Evolutionary conservation across 2,888 invertebrate genomes (phyloP).

Genomic region (Malachius bipustulatus): DNA sequence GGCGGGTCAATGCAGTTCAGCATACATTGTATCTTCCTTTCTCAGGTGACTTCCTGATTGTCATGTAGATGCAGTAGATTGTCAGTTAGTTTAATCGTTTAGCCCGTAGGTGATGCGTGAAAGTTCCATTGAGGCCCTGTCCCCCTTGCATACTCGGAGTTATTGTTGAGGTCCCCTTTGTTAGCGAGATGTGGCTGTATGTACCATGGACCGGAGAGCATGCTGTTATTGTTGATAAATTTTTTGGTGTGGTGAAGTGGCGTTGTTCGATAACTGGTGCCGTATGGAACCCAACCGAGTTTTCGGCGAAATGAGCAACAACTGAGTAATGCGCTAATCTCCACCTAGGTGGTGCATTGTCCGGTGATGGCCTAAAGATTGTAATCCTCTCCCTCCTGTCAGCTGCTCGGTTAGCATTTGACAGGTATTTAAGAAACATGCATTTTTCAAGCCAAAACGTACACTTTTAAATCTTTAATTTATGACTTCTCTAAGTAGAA

Average conservation of each 20-base stretch:
- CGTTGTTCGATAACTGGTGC: conserved; percentile 24
- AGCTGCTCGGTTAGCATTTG: conserved; percentile 13
- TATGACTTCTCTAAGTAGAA: too few relatives aligned
- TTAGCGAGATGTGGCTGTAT: conserved; percentile 26
- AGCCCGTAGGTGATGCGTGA: conserved; percentile 26
- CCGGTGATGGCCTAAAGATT: conserved; percentile 20
- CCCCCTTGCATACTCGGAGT: conserved; percentile 17
- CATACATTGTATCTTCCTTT: conserved; percentile 12
- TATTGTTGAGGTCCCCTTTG: conserved; percentile 19
- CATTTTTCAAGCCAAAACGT: too few relatives aligned
- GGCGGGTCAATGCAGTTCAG: conserved; percentile 5
- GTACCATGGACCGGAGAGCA: conserved; percentile 29
- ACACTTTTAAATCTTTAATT: too few relatives aligned
- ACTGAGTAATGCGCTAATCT: conserved; percentile 25
- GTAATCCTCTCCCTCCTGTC: conserved; percentile 20
- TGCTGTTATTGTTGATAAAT: conserved; percentile 32
- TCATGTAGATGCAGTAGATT: conserved; percentile 28
- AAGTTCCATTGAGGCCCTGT: conserved; percentile 11
- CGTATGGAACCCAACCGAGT: conserved; percentile 25
- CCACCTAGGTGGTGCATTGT: conserved; percentile 30
- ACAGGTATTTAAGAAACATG: too few relatives aligned
- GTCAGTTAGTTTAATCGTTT: conserved; percentile 29
- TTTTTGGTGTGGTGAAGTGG: conserved; percentile 29
- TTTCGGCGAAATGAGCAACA: conserved; percentile 28
- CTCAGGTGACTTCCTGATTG: conserved; percentile 27